Percentiles rank a stretch among this genome's conserved stretches.
phyloP scores from a whole-genome alignment of 2,797 vertebrate species.

The Mallotus villosus region DNA sequence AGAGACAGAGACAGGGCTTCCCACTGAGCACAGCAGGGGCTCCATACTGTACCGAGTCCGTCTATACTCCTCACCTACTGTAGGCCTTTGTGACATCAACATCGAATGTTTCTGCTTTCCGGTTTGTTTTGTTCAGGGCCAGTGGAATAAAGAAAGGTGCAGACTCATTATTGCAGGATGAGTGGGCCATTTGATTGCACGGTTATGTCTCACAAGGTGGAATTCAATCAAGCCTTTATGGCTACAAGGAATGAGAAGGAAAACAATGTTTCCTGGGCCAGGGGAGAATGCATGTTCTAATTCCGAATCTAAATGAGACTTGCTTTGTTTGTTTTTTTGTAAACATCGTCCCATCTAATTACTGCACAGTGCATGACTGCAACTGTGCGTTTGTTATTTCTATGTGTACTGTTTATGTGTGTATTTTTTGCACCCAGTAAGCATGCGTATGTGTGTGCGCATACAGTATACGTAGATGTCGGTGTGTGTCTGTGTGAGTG shows the following conservation, averaged over 20 bases:
- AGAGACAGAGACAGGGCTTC: constrained; percentile 25
- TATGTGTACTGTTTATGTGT: neutral
- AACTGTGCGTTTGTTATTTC: neutral
- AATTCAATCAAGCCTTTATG: constrained; percentile 34
- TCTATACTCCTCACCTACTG: neutral
- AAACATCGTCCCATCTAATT: constrained; percentile 9
- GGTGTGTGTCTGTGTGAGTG: neutral
- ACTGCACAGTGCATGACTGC: neutral
- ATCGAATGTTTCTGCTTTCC: constrained; percentile 18
- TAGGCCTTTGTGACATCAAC: constrained; percentile 20
- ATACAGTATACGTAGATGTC: neutral
- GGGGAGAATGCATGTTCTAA: constrained; percentile 9
- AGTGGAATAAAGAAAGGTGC: constrained; percentile 53
- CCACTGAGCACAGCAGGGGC: constrained; percentile 25
- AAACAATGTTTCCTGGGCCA: constrained; percentile 1
- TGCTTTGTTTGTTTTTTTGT: constrained; percentile 7
- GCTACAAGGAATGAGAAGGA: constrained; percentile 24
- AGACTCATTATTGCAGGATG: constrained; percentile 60
- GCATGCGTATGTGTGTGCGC: neutral
- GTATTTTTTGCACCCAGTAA: neutral
- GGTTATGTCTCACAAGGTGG: constrained; percentile 49
- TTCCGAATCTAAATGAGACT: constrained; percentile 20
- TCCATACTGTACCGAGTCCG: neutral
- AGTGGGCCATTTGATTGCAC: constrained; percentile 60
- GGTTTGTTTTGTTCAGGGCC: constrained; percentile 57